A percentile compares a stretch with the other conserved stretches of the same genome.
Evolutionary conservation across 2,113 vertebrate species (phyloP).

Genomic region (Nothoprocta pentlandii): DNA sequence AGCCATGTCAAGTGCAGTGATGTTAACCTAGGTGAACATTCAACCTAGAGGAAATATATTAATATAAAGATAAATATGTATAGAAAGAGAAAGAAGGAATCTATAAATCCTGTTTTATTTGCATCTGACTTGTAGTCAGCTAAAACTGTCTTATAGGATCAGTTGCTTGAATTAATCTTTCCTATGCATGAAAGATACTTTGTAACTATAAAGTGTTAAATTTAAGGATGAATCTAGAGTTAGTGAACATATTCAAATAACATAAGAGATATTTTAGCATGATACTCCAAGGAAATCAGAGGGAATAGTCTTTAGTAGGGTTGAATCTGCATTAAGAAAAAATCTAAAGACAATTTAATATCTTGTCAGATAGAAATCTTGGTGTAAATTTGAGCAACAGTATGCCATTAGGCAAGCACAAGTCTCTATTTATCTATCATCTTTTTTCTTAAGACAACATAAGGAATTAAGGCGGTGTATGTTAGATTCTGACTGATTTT

Average conservation of each 20-base stretch:
- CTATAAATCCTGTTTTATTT: not conserved
- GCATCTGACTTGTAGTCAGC: not conserved
- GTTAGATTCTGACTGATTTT: constrained; percentile 54
- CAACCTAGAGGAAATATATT: constrained; percentile 10
- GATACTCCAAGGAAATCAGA: constrained; percentile 19
- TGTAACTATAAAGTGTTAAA: not conserved
- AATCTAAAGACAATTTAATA: not conserved
- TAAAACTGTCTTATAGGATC: constrained; percentile 21
- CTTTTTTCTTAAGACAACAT: not conserved
- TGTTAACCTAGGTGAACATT: not conserved
- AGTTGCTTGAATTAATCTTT: constrained; percentile 2
- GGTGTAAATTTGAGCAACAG: constrained; percentile 58
- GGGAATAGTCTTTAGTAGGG: not conserved
- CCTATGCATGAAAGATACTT: not conserved
- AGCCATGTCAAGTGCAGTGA: not conserved
- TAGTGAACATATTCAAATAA: constrained; percentile 10
- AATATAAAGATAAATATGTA: not conserved
- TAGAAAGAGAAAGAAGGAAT: not conserved
- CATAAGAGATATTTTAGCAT: constrained; percentile 3
- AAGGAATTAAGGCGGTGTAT: constrained; percentile 33
- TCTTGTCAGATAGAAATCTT: not conserved
- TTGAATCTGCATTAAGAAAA: not conserved
- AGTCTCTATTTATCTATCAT: constrained; percentile 24
- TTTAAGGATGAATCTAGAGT: not conserved
- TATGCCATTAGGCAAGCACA: not conserved